Base-by-base conservation (phyloP, 2,113 vertebrate genomes). In the Oenanthe oenanthe region DNA sequence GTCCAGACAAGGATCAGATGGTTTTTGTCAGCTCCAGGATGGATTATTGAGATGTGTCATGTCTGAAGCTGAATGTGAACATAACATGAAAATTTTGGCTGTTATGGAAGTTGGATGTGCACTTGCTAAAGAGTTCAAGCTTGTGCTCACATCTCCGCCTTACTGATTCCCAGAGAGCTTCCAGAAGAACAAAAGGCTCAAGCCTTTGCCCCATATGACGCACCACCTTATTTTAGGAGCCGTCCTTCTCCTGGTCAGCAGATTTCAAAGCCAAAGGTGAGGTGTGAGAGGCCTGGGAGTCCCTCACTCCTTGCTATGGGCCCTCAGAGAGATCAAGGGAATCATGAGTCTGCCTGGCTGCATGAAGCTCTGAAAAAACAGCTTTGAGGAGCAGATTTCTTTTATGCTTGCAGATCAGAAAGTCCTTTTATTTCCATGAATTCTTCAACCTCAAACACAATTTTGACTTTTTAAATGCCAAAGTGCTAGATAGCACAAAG, bases 1-100 rank as follows among this genome's bases (percentile, higher is more conserved):
- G 62, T 85, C 66, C 78, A 94, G 66, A 88, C 88, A 93, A 93
- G 61, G 40, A 81, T 88, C 92, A 93, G 73, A 91, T 93, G 89
- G 19, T 87, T 93, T 95, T 75, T 84, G 63, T 95, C 88, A 88
- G 74, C 50, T 92, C 62, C 78, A 65, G 58, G 81, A 61, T 32
- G 78, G 78, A 82, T 96, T 89, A 92, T 53, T 94, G 95, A 92
- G 80, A 80, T 87, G 26, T 91, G 72, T 92, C 89, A 89, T 0
- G 0, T 74, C 70, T 85, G 85, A 96, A 93, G 65, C 43, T 78
- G 74, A 89, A 94, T 53, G 66, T 78, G 92, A 92, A 89, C 57
- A 87, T 36, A 61, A 58, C 48, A 61, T 47, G 36, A 57, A 85
- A 92, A 50, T 43, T 94, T 63, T 88, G 66, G 31, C 77, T 87